Evolutionary conservation across 2,797 vertebrate species (phyloP).

Genomic region (Pangasius krempfi): DNA sequence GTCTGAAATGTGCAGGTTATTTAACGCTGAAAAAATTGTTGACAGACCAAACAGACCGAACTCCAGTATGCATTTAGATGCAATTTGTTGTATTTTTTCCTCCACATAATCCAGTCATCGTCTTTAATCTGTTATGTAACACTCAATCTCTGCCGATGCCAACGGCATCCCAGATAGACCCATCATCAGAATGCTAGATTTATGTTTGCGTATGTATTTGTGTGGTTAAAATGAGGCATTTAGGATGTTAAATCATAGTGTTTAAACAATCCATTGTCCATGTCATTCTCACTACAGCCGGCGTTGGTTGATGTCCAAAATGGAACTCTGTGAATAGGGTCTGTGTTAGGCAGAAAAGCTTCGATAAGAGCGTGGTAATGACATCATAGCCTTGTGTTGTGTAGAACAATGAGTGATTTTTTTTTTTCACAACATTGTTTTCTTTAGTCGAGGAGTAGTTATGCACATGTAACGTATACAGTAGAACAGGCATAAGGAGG

Average conservation of each 20-base stretch:
- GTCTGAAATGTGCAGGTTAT: background rate
- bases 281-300: background rate
- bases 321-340: slow-evolving; percentile 4
- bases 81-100: slow-evolving; percentile 54
- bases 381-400: slow-evolving; percentile 1
- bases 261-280: slow-evolving; percentile 14
- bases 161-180: background rate
- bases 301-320: background rate
- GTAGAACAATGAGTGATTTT: too few relatives aligned
- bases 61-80: slow-evolving; percentile 69
- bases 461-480: background rate
- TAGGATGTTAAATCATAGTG: background rate
- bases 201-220: slow-evolving; percentile 34
- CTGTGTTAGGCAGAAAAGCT: background rate
- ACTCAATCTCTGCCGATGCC: slow-evolving; percentile 15
- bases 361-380: slow-evolving; percentile 3
- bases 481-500: background rate
- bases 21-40: background rate
- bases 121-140: slow-evolving; percentile 76
- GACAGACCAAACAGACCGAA: slow-evolving; percentile 29
- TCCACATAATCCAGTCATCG: slow-evolving; percentile 68
- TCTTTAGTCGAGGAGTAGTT: background rate
- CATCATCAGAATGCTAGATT: slow-evolving; percentile 24
- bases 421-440: background rate
- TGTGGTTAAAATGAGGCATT: background rate